Evolutionary conservation across 2,888 invertebrate species (phyloP), one percentile per base, ranked within the genome.

Genomic region (Stictocephala bisonia): DNA sequence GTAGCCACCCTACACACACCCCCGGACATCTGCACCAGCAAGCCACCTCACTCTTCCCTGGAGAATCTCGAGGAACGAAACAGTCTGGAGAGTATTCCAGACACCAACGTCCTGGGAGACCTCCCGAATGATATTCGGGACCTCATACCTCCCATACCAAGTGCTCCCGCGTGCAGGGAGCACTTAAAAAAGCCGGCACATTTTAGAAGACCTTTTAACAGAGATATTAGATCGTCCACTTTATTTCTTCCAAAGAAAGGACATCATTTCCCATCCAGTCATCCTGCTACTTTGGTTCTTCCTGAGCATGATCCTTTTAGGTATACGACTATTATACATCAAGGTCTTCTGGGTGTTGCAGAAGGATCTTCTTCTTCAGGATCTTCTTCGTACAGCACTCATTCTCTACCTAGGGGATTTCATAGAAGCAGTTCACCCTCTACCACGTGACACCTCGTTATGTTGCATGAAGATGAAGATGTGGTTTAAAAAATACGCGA

Each of bases 81-180:
- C 77, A 84, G 85, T 4, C 85, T 1, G 29, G 85, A 85, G 0
- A 86, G 85, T 79, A 84, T 86, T 24, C 86, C 85, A 79, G 83
- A 84, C 35, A 74, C 74, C 7, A 73, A 77, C 50, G 72, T 41
- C 7, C 11, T 9, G 7, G 35, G 11, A 6, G 35, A 11, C 7
- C 29, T 66, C 9, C 18, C 35, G 20, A 41, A 24, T 9, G 51
- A 22, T 13, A 11, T 15, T 44, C 44, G 7, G 7, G n/a, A 7
- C 15, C 74, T 73, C 41, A 24, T 24, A n/a, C 48, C 71, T 18
- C 74, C 76, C 68, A 58, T 85, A 53, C 84, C 84, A 13, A 85
- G 85, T 3, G 84, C 85, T 75, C 85, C 85, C 7, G 82, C 85
- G 66, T 85, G n/a, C n/a, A n/a, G n/a, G n/a, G n/a, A n/a, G n/a